Base-by-base conservation (phyloP, 2,113 vertebrate genomes). In the Brachirus orientalis region DNA sequence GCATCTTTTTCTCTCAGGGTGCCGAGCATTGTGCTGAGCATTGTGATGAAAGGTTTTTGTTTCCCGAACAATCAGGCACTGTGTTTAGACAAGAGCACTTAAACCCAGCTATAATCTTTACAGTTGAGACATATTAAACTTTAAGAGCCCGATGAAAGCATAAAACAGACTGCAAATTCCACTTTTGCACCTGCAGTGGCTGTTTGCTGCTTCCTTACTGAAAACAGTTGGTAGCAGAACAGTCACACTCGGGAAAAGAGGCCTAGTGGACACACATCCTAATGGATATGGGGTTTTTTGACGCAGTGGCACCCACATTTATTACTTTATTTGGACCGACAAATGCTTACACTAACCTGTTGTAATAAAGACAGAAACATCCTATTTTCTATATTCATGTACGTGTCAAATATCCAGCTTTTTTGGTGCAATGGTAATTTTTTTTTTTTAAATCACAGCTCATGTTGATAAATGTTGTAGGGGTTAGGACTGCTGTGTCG, bases 181-280 rank as follows among this genome's bases (percentile, higher is more conserved):
- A 46, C 44, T 1, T 61, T 74, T 60, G 64, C 33, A 43, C 18
- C 35, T 36, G 7, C 13, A 4, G 3, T 50, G 22, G 12, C 48
- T 37, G 7, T 65, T 55, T 56, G 17, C 52, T 64, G 10, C 56
- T 69, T 48, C 10, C 37, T 12, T 22, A 36, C 1, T 18, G 16
- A 19, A 48, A 59, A 20, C 35, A 62, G 71, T 10, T 51, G 22
- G 40, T 16, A 56, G 36, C 69, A 69, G 36, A 69, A 28, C 13
- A 53, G 48, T 61, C 61, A 40, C 58, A 46, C 48, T 74, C 16
- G 52, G 68, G 19, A 69, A 75, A 79, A 77, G 71, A 71, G 16
- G 63, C 81, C 56, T 90, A 80, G 75, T 76, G 72, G 78, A 92
- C 79, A 90, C 61, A 61, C 44, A 52, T 40, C 68, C 61, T 50